These are phyloP conservation scores for Cylindroiulus punctatus DNA, from an alignment of 2,888 invertebrate species.

Conservation along the genomic window DNA sequence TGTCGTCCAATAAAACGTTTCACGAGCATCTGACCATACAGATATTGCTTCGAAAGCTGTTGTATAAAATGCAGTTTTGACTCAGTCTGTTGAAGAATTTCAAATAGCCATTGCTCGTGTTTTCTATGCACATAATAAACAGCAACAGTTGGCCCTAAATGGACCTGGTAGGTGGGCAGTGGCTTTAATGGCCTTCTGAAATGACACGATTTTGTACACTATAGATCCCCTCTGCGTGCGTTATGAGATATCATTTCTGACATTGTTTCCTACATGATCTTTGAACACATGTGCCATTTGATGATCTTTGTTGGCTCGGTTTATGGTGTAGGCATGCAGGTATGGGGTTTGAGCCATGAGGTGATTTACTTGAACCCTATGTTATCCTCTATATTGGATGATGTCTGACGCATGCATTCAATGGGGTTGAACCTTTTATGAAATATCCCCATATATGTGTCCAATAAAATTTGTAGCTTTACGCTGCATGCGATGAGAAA, in stretches of 20 bases:
- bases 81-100: slow-evolving; percentile 30
- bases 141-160: slow-evolving; percentile 51
- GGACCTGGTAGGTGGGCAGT: slow-evolving; percentile 27
- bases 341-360: not conserved
- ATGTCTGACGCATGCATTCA: slow-evolving; percentile 29
- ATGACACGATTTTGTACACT: slow-evolving; percentile 39
- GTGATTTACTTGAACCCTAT: slow-evolving; percentile 45
- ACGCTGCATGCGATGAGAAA: slow-evolving; percentile 37
- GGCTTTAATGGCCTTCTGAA: slow-evolving; percentile 42
- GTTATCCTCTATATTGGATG: slow-evolving; percentile 14
- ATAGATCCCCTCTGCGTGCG: not conserved
- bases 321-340: slow-evolving; percentile 32
- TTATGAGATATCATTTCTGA: slow-evolving; percentile 40
- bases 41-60: slow-evolving; percentile 38
- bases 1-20: slow-evolving; percentile 36
- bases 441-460: not conserved
- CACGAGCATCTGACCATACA: slow-evolving; percentile 38
- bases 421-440: not conserved
- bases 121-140: slow-evolving; percentile 52
- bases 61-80: not conserved
- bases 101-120: slow-evolving; percentile 44
- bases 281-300: slow-evolving; percentile 42
- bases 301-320: slow-evolving; percentile 12
- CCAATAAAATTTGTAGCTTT: slow-evolving; percentile 43
- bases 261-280: slow-evolving; percentile 37